Evolutionary conservation across 2,113 vertebrate genomes (phyloP).

Genomic region (Phaethon lepturus): DNA sequence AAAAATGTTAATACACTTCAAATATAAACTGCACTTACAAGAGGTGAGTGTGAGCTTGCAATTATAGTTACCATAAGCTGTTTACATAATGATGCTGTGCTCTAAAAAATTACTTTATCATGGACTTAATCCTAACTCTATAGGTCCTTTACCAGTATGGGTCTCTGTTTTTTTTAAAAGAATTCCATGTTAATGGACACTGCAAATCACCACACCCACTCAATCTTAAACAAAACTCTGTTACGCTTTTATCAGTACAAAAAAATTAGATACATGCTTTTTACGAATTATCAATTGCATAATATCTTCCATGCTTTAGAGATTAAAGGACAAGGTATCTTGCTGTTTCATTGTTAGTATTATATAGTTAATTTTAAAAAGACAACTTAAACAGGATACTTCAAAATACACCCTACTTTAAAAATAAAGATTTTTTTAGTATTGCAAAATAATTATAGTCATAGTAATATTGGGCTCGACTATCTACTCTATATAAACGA

Average conservation of each 20-base stretch:
- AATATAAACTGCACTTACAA: background rate
- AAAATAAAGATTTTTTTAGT: background rate
- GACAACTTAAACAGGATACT: background rate
- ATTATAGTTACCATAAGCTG: background rate
- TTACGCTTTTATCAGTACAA: background rate
- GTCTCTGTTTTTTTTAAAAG: background rate
- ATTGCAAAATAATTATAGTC: background rate
- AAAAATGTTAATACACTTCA: background rate
- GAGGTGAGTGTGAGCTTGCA: background rate
- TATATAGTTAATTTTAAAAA: background rate
- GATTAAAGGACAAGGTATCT: background rate
- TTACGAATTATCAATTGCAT: background rate
- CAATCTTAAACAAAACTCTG: background rate
- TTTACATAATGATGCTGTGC: background rate
- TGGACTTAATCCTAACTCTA: background rate
- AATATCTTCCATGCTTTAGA: background rate
- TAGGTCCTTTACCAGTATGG: background rate
- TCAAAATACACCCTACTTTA: background rate
- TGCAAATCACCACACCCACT: background rate
- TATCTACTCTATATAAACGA: background rate
- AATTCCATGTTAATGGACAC: background rate
- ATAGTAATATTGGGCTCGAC: background rate
- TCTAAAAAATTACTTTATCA: background rate
- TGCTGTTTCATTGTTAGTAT: background rate
- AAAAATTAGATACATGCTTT: background rate